Conservation (phyloP, 2,113 vertebrate genomes). For the Ascaphus truei region DNA sequence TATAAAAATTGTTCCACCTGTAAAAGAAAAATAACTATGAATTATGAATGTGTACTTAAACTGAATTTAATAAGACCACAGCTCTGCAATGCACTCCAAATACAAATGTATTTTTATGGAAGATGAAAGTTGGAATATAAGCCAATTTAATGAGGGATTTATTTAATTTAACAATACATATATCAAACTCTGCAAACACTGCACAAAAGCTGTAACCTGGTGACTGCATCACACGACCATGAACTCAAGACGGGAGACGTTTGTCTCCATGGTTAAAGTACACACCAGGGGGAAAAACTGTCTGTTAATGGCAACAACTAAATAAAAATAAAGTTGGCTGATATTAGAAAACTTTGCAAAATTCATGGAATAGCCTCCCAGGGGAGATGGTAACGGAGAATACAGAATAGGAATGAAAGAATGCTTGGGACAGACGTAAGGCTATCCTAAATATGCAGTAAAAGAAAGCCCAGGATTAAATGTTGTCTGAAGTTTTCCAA, state of each 20-base stretch:
- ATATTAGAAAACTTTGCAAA: too few relatives aligned
- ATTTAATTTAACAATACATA: slow-evolving; percentile 43
- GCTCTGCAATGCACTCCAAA: slow-evolving; percentile 41
- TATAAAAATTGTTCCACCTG: slow-evolving; percentile 50
- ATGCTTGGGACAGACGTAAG: too few relatives aligned
- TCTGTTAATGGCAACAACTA: too few relatives aligned
- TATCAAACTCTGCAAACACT: slow-evolving; percentile 42
- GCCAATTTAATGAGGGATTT: slow-evolving; percentile 46
- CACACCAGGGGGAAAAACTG: too few relatives aligned
- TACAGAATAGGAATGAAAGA: too few relatives aligned
- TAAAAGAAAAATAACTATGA: slow-evolving; percentile 50
- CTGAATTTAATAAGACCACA: slow-evolving; percentile 51
- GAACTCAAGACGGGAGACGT: background rate
- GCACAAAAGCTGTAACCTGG: slow-evolving; percentile 26
- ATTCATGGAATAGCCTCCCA: too few relatives aligned
- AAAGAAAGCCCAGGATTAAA: too few relatives aligned
- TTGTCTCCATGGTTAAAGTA: too few relatives aligned
- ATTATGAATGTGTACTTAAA: slow-evolving; percentile 46
- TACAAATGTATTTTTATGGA: slow-evolving; percentile 49
- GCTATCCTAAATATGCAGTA: too few relatives aligned
- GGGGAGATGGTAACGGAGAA: too few relatives aligned
- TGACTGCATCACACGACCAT: background rate
- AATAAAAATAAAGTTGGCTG: too few relatives aligned
- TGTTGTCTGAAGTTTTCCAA: too few relatives aligned
- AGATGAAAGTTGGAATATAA: slow-evolving; percentile 48